phyloP scores from a whole-genome alignment of 2,888 invertebrate species.

The Arrhopalites spinosus region DNA sequence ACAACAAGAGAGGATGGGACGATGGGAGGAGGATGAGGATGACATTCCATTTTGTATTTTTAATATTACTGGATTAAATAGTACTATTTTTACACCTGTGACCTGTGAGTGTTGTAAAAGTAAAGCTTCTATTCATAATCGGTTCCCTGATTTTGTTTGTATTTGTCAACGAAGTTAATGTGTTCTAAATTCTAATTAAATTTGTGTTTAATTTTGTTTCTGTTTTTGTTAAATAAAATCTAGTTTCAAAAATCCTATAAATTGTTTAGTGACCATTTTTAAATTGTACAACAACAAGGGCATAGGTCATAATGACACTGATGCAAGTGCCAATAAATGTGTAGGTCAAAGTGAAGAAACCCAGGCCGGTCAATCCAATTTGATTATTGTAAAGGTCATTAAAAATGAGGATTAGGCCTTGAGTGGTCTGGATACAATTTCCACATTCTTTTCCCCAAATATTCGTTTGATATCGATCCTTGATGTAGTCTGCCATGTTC shows the following conservation, averaged over 20 bases:
- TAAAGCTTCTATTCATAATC: constrained; percentile 21
- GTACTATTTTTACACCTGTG: constrained; percentile 9
- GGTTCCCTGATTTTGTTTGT: constrained; percentile 32
- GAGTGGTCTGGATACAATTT: neutral
- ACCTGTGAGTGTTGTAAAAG: constrained; percentile 34
- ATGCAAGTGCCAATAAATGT: neutral
- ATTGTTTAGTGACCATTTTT: no score
- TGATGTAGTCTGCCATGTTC: neutral
- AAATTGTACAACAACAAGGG: neutral
- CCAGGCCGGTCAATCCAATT: neutral
- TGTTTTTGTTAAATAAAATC: no score
- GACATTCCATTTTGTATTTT: constrained; percentile 26
- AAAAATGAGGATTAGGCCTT: neutral
- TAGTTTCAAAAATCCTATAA: no score
- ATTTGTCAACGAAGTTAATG: constrained; percentile 24
- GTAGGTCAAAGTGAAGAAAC: neutral
- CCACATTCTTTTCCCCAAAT: neutral
- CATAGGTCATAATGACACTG: neutral
- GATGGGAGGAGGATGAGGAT: constrained; percentile 7
- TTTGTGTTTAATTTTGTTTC: no score
- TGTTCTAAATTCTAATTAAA: no score
- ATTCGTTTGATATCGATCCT: neutral
- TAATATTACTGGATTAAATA: constrained; percentile 23
- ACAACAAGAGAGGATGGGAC: no score
- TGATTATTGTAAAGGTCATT: neutral